Evolutionary conservation across 2,797 vertebrate species (phyloP).

Genomic region (Phataginus tetradactyla): DNA sequence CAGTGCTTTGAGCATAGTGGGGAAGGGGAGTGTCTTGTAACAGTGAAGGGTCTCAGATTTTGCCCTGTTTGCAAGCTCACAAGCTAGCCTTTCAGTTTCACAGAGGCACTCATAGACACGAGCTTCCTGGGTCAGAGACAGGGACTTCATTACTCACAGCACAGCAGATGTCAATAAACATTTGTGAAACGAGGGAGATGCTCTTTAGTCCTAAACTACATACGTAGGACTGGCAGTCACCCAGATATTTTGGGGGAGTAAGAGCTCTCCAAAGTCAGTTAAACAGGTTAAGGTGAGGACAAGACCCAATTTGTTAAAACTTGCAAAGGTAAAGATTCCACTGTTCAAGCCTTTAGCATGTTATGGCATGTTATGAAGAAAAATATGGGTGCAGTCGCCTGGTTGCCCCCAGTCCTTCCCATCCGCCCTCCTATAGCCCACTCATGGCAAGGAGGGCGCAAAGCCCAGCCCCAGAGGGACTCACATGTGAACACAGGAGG

Average conservation of each 20-base stretch:
- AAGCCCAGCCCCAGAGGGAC: not conserved
- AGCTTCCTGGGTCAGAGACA: not conserved
- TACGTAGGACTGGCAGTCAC: not conserved
- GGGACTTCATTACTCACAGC: not conserved
- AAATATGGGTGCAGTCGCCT: not conserved
- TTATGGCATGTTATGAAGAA: not conserved
- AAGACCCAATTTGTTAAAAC: not conserved
- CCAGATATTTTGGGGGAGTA: not conserved
- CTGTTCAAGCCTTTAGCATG: not conserved
- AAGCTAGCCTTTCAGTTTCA: not conserved
- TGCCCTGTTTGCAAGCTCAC: too few species aligned
- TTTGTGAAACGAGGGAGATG: not conserved
- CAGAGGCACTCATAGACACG: not conserved
- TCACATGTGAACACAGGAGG: not conserved
- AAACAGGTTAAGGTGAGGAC: not conserved
- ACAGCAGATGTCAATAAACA: too few species aligned
- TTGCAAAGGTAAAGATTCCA: not conserved
- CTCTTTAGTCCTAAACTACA: not conserved
- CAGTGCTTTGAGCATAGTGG: accelerated
- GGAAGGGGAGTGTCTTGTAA: not conserved
- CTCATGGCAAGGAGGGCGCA: not conserved
- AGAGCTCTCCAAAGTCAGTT: not conserved
- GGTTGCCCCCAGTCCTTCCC: not conserved
- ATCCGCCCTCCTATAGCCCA: not conserved
- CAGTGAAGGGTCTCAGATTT: not conserved